A percentile compares a stretch with the other conserved stretches of the same genome.
These are phyloP conservation scores for Platygyra sinensis DNA, from an alignment of 64 coral and sea anemone genomes.

Conservation along the genomic window DNA sequence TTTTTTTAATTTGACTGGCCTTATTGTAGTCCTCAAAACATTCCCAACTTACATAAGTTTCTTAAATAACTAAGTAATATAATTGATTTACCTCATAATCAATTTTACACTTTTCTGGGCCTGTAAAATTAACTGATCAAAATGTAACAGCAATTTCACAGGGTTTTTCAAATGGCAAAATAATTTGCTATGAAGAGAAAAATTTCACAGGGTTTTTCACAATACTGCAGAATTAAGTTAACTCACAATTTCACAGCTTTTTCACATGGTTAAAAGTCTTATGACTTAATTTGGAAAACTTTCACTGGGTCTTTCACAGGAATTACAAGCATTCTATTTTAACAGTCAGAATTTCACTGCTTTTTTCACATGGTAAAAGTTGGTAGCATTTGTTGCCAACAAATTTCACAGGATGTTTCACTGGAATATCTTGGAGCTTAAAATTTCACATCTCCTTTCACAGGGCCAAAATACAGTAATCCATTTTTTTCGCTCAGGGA, in stretches of 20 bases:
- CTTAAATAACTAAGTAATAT: no score
- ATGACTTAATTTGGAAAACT: no score
- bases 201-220: conserved; percentile 38
- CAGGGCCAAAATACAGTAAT: not conserved
- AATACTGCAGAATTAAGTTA: not conserved
- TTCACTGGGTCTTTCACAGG: no score
- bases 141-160: conserved; percentile 14
- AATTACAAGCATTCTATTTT: no score
- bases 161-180: conserved; percentile 11
- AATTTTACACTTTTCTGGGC: no score
- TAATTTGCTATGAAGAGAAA: conserved; percentile 7
- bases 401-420: conserved; percentile 40
- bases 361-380: conserved; percentile 24
- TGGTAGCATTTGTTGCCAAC: not conserved
- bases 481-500: conserved; percentile 5
- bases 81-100: no score
- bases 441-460: conserved; percentile 28
- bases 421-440: not conserved
- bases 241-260: conserved; percentile 19
- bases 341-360: no score
- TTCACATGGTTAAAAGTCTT: no score
- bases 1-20: no score
- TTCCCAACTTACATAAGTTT: no score
- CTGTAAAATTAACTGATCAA: conserved; percentile 8
- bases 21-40: no score